These are phyloP conservation scores for Ovis aries DNA, from an alignment of 2,113 vertebrate species.

Conservation along the genomic window ARS-UI_Ramb_v3.0 NC_056058.1:94291501-94292000, in stretches of 20 bases:
- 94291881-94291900: background rate
- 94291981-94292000: background rate
- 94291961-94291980: background rate
- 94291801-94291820: background rate
- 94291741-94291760: background rate
- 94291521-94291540: background rate
- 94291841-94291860: fast-evolving
- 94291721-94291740: background rate
- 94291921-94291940: background rate
- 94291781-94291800: background rate
- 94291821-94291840: background rate
- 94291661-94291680: background rate
- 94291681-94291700: background rate
- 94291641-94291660: background rate
- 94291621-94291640: background rate
- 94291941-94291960: background rate
- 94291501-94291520: background rate
- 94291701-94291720: background rate
- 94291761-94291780: background rate
- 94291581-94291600: background rate
- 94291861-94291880: background rate
- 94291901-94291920: background rate
- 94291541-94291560: background rate
- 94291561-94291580: background rate
- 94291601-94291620: background rate